Conservation (phyloP, 2,113 vertebrate species). For the Heterotis niloticus region DNA sequence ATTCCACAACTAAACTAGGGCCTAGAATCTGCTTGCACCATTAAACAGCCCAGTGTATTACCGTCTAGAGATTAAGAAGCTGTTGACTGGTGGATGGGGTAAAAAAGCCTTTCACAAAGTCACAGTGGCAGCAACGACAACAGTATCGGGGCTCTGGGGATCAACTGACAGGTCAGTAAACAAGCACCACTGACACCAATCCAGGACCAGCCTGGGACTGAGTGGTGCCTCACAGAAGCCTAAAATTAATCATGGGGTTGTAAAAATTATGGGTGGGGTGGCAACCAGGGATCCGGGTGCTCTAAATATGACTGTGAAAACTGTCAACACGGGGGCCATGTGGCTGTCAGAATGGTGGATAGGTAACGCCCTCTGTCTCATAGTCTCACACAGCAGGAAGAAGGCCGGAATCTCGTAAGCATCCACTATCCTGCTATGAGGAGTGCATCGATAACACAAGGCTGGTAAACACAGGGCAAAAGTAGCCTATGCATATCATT, state of each 20-base stretch:
- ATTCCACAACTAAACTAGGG: neutral
- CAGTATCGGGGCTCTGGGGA: neutral
- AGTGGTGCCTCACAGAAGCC: neutral
- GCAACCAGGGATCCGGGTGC: neutral
- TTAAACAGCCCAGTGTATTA: neutral
- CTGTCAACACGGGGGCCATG: neutral
- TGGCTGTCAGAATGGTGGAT: neutral
- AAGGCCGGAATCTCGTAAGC: neutral
- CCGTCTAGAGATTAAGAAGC: neutral
- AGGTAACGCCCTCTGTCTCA: neutral
- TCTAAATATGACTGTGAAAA: conserved; percentile 14
- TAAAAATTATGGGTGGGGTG: neutral
- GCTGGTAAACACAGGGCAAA: neutral
- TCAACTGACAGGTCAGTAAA: conserved; percentile 10
- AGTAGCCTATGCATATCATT: too few relatives aligned
- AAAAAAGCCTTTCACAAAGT: neutral
- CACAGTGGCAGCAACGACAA: neutral
- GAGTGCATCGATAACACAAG: neutral
- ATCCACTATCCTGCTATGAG: neutral
- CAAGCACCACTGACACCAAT: conserved; percentile 17
- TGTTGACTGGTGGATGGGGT: too few relatives aligned
- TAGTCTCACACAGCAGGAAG: neutral
- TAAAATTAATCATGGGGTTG: conserved; percentile 17
- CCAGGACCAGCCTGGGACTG: conserved; percentile 3
- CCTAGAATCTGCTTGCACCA: neutral